A percentile compares a stretch with the other conserved stretches of the same genome.
phyloP scores from a whole-genome alignment of 2,888 invertebrate genomes.

The Coelopa pilipes region DNA sequence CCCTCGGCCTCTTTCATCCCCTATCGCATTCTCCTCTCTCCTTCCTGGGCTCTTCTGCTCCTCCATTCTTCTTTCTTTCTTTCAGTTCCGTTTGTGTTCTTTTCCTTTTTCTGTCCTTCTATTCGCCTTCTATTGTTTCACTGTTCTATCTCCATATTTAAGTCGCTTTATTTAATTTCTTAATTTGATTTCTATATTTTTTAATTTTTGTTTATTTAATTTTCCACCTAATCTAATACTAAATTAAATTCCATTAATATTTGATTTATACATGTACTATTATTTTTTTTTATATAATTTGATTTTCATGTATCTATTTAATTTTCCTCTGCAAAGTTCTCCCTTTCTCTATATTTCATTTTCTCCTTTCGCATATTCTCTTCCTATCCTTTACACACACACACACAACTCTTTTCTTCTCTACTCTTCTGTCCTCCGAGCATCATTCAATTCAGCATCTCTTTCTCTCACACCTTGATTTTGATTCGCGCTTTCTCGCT shows the following conservation, averaged over 20 bases:
- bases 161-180: not conserved
- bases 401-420: too few species aligned
- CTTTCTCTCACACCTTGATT: too few species aligned
- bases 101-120: not conserved
- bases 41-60: slow-evolving; percentile 13
- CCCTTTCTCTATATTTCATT: too few species aligned
- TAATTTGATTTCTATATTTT: not conserved
- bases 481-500: too few species aligned
- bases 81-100: not conserved
- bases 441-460: too few species aligned
- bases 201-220: not conserved
- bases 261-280: too few species aligned
- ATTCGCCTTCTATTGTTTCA: not conserved
- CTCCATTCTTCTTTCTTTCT: slow-evolving; percentile 9
- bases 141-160: not conserved
- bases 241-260: too few species aligned
- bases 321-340: too few species aligned
- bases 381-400: not conserved
- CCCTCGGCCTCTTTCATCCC: slow-evolving; percentile 11
- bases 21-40: slow-evolving; percentile 14
- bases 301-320: too few species aligned
- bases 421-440: too few species aligned
- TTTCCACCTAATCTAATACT: not conserved
- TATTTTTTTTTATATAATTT: too few species aligned
- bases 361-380: not conserved